Evolutionary conservation across 1,140 invertebrate species (phyloP).

Genomic region (Drosophila ambigua): DNA sequence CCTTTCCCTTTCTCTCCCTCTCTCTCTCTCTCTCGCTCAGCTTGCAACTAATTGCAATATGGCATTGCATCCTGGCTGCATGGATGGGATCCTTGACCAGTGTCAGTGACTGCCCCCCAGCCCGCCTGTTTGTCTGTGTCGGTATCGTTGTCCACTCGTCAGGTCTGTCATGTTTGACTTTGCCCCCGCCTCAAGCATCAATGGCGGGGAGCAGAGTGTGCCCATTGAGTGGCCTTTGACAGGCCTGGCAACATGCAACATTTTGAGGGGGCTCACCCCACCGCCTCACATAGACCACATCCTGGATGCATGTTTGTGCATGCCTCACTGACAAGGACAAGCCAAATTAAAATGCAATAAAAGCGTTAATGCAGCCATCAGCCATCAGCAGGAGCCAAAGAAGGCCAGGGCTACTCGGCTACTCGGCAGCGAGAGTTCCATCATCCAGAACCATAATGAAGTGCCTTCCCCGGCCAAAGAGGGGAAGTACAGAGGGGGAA

Average conservation of each 20-base stretch:
- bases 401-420: too few species aligned
- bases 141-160: slow-evolving; percentile 56
- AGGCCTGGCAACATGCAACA: slow-evolving; percentile 64
- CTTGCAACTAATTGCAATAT: slow-evolving; percentile 80
- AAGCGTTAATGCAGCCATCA: slow-evolving; percentile 64
- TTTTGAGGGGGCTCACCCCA: slow-evolving; percentile 8
- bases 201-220: background rate
- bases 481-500: background rate
- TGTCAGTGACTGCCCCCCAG: background rate
- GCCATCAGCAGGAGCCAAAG: slow-evolving; percentile 4
- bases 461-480: slow-evolving; percentile 24
- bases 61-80: slow-evolving; percentile 70
- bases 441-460: slow-evolving; percentile 54
- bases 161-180: slow-evolving; percentile 63
- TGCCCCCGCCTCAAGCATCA: slow-evolving; percentile 8
- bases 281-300: slow-evolving; percentile 50
- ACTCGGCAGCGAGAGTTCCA: slow-evolving; percentile 6
- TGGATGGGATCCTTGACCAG: slow-evolving; percentile 20
- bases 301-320: slow-evolving; percentile 73
- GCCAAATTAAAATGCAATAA: slow-evolving; percentile 80
- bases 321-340: slow-evolving; percentile 74
- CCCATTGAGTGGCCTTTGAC: slow-evolving; percentile 61
- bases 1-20: background rate
- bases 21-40: background rate
- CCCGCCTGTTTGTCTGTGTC: slow-evolving; percentile 38